Conservation (phyloP, 2,797 vertebrate species). For the Phrynocephalus guinanensis region DNA sequence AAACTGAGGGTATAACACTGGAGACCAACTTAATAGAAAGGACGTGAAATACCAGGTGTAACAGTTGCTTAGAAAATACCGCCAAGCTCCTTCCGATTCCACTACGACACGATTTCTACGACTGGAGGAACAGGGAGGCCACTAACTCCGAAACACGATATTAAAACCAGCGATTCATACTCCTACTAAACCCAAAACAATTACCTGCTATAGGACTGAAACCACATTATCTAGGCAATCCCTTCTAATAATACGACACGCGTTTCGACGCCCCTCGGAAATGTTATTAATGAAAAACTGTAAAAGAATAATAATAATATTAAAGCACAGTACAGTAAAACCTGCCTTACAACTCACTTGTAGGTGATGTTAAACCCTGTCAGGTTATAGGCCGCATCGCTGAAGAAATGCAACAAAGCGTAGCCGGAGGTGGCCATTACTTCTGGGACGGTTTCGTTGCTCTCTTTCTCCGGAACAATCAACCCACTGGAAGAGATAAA, state of each 20-base stretch:
- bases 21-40: not conserved
- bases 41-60: not conserved
- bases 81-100: not conserved
- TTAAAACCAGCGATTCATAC: not conserved
- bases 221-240: not conserved
- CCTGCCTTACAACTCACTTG: slow-evolving; percentile 80
- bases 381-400: slow-evolving; percentile 97
- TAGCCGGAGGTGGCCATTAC: slow-evolving; percentile 92
- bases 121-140: not conserved
- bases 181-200: not conserved
- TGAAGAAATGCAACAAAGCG: slow-evolving; percentile 96
- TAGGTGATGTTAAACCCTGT: slow-evolving; percentile 99
- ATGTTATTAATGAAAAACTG: not conserved
- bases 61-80: not conserved
- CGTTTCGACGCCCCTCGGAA: slow-evolving; percentile 2
- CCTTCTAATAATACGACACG: not conserved
- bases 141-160: not conserved
- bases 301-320: not conserved
- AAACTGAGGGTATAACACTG: not conserved
- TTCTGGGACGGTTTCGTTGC: slow-evolving; percentile 93
- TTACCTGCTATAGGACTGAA: not conserved
- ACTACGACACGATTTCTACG: not conserved
- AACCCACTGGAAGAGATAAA: slow-evolving; percentile 84
- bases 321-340: not conserved
- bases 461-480: slow-evolving; percentile 92